These are phyloP conservation scores for Trissolcus japonicus DNA, from an alignment of 2,888 invertebrate species.

Conservation along the genomic window DNA sequence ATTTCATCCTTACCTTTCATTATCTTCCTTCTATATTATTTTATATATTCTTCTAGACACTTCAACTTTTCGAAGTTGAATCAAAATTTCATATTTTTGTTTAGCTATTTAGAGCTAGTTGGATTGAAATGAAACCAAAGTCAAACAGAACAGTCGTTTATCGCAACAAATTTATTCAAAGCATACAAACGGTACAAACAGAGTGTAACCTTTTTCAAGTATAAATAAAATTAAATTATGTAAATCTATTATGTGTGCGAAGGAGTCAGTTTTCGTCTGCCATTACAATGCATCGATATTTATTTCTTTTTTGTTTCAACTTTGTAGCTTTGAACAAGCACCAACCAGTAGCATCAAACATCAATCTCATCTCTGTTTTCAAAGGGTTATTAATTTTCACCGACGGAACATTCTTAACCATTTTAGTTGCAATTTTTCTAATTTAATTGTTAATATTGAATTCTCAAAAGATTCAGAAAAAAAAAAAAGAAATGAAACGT, in stretches of 20 bases:
- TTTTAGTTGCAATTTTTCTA: too few species aligned
- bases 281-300: neutral
- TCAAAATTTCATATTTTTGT: too few species aligned
- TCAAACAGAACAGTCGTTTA: constrained; percentile 46
- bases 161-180: constrained; percentile 75
- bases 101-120: too few species aligned
- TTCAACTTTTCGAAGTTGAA: too few species aligned
- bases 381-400: too few species aligned
- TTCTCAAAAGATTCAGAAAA: neutral
- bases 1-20: too few species aligned
- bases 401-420: neutral
- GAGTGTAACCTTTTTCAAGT: constrained; percentile 70
- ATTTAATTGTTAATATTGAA: too few species aligned
- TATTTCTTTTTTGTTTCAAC: neutral
- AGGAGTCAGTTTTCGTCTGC: constrained; percentile 23
- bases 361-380: too few species aligned
- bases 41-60: too few species aligned
- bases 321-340: too few species aligned
- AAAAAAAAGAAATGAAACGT: neutral
- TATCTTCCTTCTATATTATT: too few species aligned
- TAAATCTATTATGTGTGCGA: constrained; percentile 57
- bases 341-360: neutral
- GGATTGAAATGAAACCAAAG: too few species aligned
- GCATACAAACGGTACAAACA: constrained; percentile 77
- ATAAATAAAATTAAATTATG: constrained; percentile 71